These are phyloP conservation scores for Monochamus alternatus DNA, from an alignment of 2,888 invertebrate species.

Conservation along the genomic window DNA sequence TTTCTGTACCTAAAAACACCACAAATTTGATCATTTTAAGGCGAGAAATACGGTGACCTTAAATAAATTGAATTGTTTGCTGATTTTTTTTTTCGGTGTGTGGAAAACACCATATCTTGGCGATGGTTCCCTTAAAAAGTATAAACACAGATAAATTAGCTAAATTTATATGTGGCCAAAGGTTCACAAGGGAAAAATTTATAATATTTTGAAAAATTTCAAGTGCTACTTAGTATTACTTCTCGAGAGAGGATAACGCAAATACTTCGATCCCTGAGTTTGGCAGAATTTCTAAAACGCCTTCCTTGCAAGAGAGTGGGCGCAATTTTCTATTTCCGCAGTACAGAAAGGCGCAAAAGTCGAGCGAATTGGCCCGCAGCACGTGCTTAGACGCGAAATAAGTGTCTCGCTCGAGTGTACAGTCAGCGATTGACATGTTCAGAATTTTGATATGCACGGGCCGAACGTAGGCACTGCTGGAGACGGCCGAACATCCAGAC, in stretches of 20 bases:
- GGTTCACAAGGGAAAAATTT: not conserved
- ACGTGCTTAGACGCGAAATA: conserved; percentile 59
- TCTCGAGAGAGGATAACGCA: not conserved
- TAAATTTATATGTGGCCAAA: not conserved
- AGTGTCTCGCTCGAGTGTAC: conserved; percentile 59
- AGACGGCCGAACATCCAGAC: conserved; percentile 41
- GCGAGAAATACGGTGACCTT: too few relatives aligned
- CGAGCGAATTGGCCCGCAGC: conserved; percentile 64
- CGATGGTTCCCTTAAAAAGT: too few relatives aligned
- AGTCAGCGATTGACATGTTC: conserved; percentile 64
- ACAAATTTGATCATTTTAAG: too few relatives aligned
- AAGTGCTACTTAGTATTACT: too few relatives aligned
- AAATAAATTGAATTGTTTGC: too few relatives aligned
- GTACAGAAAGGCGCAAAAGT: conserved; percentile 51
- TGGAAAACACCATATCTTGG: too few relatives aligned
- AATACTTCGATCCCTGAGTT: not conserved
- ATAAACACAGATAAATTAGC: too few relatives aligned
- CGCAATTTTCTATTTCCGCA: conserved; percentile 42
- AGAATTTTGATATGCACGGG: conserved; percentile 64
- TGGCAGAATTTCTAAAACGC: not conserved
- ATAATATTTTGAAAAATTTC: not conserved
- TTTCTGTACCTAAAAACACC: too few relatives aligned
- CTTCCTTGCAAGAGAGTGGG: conserved; percentile 22
- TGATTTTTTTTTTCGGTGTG: too few relatives aligned
- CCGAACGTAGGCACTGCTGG: conserved; percentile 43